Conservation (phyloP, 2,797 vertebrate species). For the Pogoniulus pusillus region DNA sequence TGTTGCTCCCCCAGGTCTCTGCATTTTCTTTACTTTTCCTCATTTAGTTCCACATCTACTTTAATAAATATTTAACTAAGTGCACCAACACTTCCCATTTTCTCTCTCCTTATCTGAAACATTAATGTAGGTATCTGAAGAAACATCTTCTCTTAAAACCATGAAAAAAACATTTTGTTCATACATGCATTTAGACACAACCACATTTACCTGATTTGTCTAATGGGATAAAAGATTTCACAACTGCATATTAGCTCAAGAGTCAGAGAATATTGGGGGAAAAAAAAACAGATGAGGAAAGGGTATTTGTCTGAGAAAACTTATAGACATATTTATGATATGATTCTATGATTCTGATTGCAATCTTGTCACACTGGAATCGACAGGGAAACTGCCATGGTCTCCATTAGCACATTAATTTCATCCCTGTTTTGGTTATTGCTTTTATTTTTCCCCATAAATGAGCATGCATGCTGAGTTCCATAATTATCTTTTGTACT, state of each 20-base stretch:
- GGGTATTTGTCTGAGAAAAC: not conserved
- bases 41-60: conserved; percentile 41
- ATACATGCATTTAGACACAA: not conserved
- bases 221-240: conserved; percentile 33
- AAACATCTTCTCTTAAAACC: conserved; percentile 12
- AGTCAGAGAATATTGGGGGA: not conserved
- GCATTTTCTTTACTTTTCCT: conserved; percentile 39
- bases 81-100: conserved; percentile 30
- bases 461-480: not conserved
- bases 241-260: not conserved
- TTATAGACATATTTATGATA: not conserved
- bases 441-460: not conserved
- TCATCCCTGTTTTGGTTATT: not conserved
- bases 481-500: not conserved
- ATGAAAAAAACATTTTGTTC: conserved; percentile 15
- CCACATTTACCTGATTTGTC: conserved; percentile 13
- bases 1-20: not conserved
- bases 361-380: not conserved
- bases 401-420: not conserved
- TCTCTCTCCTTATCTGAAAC: conserved; percentile 50
- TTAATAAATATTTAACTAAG: conserved; percentile 66
- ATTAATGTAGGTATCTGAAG: conserved; percentile 47
- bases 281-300: not conserved
- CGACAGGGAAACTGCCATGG: not conserved
- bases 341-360: not conserved